Evolutionary conservation across 2,113 vertebrate species (phyloP).

Genomic region (Paedocypris sp.): DNA sequence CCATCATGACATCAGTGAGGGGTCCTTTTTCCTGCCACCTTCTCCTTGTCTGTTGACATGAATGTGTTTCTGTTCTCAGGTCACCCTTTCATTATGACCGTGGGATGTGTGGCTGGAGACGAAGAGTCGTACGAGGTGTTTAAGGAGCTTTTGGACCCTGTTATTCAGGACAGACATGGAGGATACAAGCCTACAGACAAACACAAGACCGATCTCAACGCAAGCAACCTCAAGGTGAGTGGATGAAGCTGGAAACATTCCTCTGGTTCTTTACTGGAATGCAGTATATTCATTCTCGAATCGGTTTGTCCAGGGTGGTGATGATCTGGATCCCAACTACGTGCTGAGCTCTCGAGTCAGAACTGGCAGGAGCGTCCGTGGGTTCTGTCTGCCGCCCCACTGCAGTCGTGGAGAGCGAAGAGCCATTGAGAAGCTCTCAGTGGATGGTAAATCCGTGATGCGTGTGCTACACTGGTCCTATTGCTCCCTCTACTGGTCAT

Average conservation of each 20-base stretch:
- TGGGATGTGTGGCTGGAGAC: slow-evolving; percentile 89
- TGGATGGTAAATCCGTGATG: slow-evolving; percentile 65
- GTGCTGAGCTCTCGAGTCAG: slow-evolving; percentile 92
- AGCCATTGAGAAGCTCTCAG: slow-evolving; percentile 79
- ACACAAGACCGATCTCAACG: slow-evolving; percentile 90
- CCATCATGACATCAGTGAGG: not conserved
- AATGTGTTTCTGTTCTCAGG: slow-evolving; percentile 54
- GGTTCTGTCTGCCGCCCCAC: slow-evolving; percentile 89
- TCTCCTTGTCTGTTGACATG: not conserved
- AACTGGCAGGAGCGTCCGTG: slow-evolving; percentile 87
- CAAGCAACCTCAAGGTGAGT: slow-evolving; percentile 75
- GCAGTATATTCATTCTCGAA: not conserved
- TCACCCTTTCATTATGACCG: slow-evolving; percentile 93
- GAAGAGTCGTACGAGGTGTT: slow-evolving; percentile 88
- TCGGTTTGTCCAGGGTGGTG: slow-evolving; percentile 69
- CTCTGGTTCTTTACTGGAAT: not conserved
- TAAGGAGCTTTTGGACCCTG: slow-evolving; percentile 85
- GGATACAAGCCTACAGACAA: slow-evolving; percentile 89
- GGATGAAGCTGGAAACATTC: not conserved
- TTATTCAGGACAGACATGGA: slow-evolving; percentile 86
- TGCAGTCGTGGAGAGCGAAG: slow-evolving; percentile 91
- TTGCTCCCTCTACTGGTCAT: slow-evolving; percentile 35
- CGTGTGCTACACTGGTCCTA: not conserved
- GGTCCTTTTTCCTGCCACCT: not conserved
- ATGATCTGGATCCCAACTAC: slow-evolving; percentile 88